Evolutionary conservation across 2,113 vertebrate species (phyloP), one percentile per base, ranked within the genome.

Genomic region (Stigmatopora nigra): DNA sequence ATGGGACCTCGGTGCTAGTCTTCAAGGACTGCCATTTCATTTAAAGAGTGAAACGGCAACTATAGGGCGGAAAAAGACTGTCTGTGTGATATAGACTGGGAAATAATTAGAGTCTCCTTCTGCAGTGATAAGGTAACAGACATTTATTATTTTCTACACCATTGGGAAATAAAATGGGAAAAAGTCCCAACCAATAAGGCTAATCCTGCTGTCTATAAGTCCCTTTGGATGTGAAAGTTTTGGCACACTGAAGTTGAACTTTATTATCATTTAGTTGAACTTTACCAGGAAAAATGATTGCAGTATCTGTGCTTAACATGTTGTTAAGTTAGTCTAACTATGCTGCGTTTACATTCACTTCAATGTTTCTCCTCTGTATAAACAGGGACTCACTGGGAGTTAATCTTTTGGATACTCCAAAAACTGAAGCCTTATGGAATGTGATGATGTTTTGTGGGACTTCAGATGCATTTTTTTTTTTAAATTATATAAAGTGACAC

Each of bases 401-500:
- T 46, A 2, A 14, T 46, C 9, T 46, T 41, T 41, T 46, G 3
- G 45, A 46, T 46, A 12, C 45, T 46, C 45, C 14, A 1, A 14
- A 46, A 46, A 13, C 13, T 46, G 13, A 46, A 12, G 45, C 13
- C 45, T 46, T 12, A 46, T 46, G 11, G 45, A 14, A 46, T 13
- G 45, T 46, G 45, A 12, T 46, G 45, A 46, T 46, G 9, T 46
- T n/a, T 13, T 46, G 15, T 57, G 56, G 36, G 16, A 36, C 8
- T 36, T 58, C 7, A 17, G 25, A 58, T 0, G 56, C 56, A 56
- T 31, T 10, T 57, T 57, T 57, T 57, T 17, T 5, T 3, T 31
- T 9, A 16, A n/a, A n/a, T n/a, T n/a, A n/a, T n/a, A n/a, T n/a
- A n/a, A 1, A 22, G 44, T 36, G 35, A n/a, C 44, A 68, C 86